Conservation (phyloP, 1,140 invertebrate genomes). For the Hestina assimilis region DNA sequence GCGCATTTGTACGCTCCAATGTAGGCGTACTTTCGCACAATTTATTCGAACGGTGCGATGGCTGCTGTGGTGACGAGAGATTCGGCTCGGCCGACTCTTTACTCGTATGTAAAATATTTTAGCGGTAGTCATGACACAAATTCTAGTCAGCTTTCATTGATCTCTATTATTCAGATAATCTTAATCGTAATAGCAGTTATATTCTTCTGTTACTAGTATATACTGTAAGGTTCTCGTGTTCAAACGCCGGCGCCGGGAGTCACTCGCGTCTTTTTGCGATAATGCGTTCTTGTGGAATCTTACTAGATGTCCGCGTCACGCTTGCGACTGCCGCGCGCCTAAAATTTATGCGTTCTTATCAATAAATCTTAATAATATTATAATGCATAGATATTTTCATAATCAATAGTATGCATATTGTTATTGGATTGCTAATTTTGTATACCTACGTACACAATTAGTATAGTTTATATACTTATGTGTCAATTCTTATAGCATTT, state of each 20-base stretch:
- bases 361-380: constrained; percentile 51
- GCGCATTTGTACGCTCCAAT: constrained; percentile 23
- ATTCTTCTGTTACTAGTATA: constrained; percentile 59
- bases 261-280: not conserved
- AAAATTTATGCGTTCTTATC: constrained; percentile 37
- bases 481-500: constrained; percentile 79
- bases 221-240: constrained; percentile 63
- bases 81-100: constrained; percentile 24
- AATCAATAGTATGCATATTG: constrained; percentile 75
- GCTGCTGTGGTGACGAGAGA: constrained; percentile 19
- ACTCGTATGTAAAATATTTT: constrained; percentile 55
- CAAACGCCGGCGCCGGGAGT: constrained; percentile 32
- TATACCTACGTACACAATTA: constrained; percentile 74
- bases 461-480: constrained; percentile 80
- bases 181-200: constrained; percentile 55
- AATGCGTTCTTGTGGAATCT: not conserved
- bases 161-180: constrained; percentile 67
- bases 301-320: not conserved
- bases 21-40: constrained; percentile 54
- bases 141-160: constrained; percentile 74
- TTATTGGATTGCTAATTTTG: constrained; percentile 76
- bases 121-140: constrained; percentile 63
- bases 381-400: constrained; percentile 73
- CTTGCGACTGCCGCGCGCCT: constrained; percentile 14
- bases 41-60: constrained; percentile 7